Evolutionary conservation across 2,797 vertebrate species (phyloP).

Genomic region (Sciaenops ocellatus): DNA sequence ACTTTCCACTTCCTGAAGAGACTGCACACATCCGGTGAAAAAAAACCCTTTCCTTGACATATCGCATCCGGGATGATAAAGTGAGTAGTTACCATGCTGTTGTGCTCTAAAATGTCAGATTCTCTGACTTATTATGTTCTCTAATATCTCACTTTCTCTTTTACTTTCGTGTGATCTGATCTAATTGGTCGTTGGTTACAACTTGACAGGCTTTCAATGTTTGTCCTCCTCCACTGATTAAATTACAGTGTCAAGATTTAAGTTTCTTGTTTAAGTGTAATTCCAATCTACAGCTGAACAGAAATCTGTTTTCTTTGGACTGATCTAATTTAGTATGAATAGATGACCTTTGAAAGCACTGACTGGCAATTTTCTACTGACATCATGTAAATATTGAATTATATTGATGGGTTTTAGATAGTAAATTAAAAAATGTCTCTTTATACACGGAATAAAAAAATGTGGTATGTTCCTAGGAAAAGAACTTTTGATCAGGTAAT

Average conservation of each 20-base stretch:
- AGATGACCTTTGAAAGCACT: not conserved
- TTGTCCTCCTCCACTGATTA: not conserved
- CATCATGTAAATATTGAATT: not conserved
- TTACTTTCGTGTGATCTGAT: not conserved
- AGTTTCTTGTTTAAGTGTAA: not conserved
- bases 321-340: not conserved
- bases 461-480: not conserved
- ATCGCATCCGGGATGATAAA: slow-evolving; percentile 12
- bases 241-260: not conserved
- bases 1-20: slow-evolving; percentile 21
- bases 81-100: not conserved
- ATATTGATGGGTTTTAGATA: too few species aligned
- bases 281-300: not conserved
- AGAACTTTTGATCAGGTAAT: not conserved
- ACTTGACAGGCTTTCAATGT: not conserved
- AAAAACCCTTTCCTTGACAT: slow-evolving; percentile 4
- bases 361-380: not conserved
- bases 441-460: too few species aligned
- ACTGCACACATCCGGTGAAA: not conserved
- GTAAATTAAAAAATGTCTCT: too few species aligned
- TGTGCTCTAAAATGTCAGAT: slow-evolving; percentile 17
- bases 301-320: not conserved
- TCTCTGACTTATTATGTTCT: not conserved
- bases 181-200: not conserved
- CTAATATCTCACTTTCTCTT: not conserved